A percentile compares a stretch with the other conserved stretches of the same genome.
Evolutionary conservation across 2,888 invertebrate genomes (phyloP).

Genomic region (Phragmatobia fuliginosa): DNA sequence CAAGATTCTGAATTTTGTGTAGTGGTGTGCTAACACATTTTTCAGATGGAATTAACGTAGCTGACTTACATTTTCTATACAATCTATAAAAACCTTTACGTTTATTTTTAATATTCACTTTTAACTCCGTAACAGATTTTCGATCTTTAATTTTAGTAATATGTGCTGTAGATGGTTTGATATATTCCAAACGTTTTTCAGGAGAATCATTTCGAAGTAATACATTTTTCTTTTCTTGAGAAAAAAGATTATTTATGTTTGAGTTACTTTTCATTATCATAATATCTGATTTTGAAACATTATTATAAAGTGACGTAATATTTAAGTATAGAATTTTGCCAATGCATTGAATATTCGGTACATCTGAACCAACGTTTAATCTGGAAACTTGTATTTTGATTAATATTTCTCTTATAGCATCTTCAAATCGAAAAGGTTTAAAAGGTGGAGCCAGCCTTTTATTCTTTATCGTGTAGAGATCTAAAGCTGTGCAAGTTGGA

Average conservation of each 20-base stretch:
- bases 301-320: slow-evolving; percentile 18
- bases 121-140: slow-evolving; percentile 13
- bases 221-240: slow-evolving; percentile 1
- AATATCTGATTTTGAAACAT: slow-evolving; percentile 19
- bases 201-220: background rate
- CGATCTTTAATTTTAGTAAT: slow-evolving; percentile 13
- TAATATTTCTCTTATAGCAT: slow-evolving; percentile 35
- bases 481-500: slow-evolving; percentile 48
- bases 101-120: slow-evolving; percentile 35
- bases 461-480: slow-evolving; percentile 45
- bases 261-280: slow-evolving; percentile 24
- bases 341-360: background rate
- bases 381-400: background rate
- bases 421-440: slow-evolving; percentile 27
- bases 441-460: slow-evolving; percentile 23
- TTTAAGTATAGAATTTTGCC: background rate
- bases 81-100: slow-evolving; percentile 61
- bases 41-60: slow-evolving; percentile 55
- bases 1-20: slow-evolving; percentile 67
- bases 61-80: slow-evolving; percentile 72
- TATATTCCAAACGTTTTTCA: slow-evolving; percentile 31
- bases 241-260: slow-evolving; percentile 19
- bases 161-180: slow-evolving; percentile 9
- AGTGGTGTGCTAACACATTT: slow-evolving; percentile 53
- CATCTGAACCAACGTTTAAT: background rate